Conservation (phyloP, 2,888 invertebrate genomes). For the Mayetiola destructor region DNA sequence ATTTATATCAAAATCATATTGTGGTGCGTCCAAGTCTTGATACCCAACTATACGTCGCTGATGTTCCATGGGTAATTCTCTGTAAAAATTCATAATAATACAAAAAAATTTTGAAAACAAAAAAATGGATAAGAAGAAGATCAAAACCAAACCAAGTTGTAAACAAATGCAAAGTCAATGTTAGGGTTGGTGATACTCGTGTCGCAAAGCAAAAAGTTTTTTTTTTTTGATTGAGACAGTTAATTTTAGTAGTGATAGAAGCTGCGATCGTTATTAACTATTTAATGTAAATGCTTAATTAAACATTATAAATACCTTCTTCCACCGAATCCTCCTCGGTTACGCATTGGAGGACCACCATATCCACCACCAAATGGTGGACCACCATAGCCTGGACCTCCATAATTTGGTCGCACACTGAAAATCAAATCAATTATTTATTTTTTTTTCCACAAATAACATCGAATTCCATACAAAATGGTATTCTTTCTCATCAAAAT, state of each 20-base stretch:
- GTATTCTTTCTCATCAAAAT: neutral
- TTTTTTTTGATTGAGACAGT: neutral
- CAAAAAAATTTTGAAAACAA: neutral
- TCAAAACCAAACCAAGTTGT: neutral
- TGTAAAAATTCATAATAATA: conserved; percentile 32
- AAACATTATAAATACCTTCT: conserved; percentile 31
- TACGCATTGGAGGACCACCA: conserved; percentile 37
- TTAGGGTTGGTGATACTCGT: neutral
- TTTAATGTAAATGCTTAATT: no score
- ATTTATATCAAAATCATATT: conserved; percentile 36
- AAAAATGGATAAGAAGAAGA: conserved; percentile 14
- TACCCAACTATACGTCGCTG: conserved; percentile 72
- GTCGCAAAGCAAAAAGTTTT: no score
- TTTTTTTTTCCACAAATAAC: neutral
- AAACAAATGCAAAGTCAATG: conserved; percentile 10
- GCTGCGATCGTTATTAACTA: no score
- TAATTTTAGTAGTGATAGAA: neutral
- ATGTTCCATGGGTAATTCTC: conserved; percentile 48
- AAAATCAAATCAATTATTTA: neutral
- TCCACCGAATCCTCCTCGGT: conserved; percentile 37
- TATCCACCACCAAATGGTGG: conserved; percentile 36
- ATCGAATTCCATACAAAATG: conserved; percentile 19
- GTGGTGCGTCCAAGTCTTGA: conserved; percentile 83
- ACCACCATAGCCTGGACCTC: conserved; percentile 26
- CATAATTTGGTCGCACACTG: conserved; percentile 8